Base-by-base conservation (phyloP, 2,888 invertebrate species). In the Cataglyphis rosenhaueri region DNA sequence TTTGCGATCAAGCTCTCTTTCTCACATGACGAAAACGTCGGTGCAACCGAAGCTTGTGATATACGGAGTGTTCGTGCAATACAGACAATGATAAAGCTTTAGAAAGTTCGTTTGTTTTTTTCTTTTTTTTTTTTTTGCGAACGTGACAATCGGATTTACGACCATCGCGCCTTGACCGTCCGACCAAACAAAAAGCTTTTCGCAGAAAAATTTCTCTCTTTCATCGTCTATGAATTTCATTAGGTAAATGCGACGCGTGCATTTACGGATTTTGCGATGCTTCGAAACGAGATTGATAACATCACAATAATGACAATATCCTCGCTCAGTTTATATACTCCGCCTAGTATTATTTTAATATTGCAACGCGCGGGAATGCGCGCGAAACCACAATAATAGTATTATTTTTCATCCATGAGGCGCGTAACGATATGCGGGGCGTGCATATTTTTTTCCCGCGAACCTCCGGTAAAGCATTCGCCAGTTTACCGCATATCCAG, bases 71-170 rank as follows among this genome's bases (percentile, higher is more conserved):
- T 79, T 78, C 79, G 59, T 48, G 64, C 71, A 85, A 79, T 85
- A 87, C 79, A 68, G 68, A 73, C 25, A n/a, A 35, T 74, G 82
- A 57, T 41, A 78, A 68, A 78, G 62, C 86, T 87, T 85, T 65
- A 41, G 59, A 64, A 73, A 65, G 83, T 87, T 87, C 73, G 75
- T 90, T 86, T 82, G 8, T 29, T 29, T 88, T 87, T 86, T 85
- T 84, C 59, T 52, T 21, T 21, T 88, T 87, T 86, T 85, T 84
- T 62, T 79, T 18, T 55, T 25, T 61, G 65, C 78, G 9, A 65
- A 52, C 61, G 62, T 61, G 41, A 41, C 59, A 59, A 75, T 62
- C 64, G 65, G 81, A 88, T 88, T 88, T 88, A 88, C 65, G 84
- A 62, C 70, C 35, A 68, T 82, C 48, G 73, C 29, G 64, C 78